Percentiles rank a stretch among this genome's conserved stretches.
Evolutionary conservation across 2,113 vertebrate species (phyloP).

Genomic region (Pelvicachromis taeniatus): DNA sequence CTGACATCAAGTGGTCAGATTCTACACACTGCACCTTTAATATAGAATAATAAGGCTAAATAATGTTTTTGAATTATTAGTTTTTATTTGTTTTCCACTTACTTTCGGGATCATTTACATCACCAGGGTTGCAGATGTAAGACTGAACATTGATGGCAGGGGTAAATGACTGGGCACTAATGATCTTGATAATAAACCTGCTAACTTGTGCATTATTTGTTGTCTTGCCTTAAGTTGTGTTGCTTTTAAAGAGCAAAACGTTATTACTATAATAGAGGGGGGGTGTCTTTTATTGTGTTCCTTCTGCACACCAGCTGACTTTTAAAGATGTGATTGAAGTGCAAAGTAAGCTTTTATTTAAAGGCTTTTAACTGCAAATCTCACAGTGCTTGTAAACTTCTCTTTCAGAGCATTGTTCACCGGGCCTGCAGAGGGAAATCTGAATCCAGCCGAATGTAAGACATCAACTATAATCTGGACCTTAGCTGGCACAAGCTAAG

Average conservation of each 20-base stretch:
- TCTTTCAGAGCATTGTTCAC: slow-evolving; percentile 81
- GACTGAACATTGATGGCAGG: neutral
- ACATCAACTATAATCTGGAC: neutral
- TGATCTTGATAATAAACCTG: neutral
- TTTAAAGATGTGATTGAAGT: neutral
- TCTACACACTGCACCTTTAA: neutral
- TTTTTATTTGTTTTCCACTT: neutral
- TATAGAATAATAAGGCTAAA: neutral
- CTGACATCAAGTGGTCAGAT: neutral
- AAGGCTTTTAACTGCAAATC: neutral
- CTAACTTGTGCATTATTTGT: neutral
- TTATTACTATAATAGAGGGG: neutral
- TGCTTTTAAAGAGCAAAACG: neutral
- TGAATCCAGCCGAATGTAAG: slow-evolving; percentile 98
- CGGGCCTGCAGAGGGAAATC: slow-evolving; percentile 79
- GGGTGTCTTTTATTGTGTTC: too few relatives aligned
- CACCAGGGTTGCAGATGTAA: neutral
- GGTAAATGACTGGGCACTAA: neutral
- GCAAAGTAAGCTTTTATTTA: neutral
- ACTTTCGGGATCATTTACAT: neutral
- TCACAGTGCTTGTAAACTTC: neutral
- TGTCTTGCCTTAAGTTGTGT: neutral
- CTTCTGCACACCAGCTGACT: neutral
- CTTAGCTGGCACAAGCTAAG: neutral
- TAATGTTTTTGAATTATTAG: too few relatives aligned